Percentiles rank a stretch among this genome's conserved stretches.
Evolutionary conservation across 2,888 invertebrate species (phyloP).

Genomic region (Entomobrya multifasciata): DNA sequence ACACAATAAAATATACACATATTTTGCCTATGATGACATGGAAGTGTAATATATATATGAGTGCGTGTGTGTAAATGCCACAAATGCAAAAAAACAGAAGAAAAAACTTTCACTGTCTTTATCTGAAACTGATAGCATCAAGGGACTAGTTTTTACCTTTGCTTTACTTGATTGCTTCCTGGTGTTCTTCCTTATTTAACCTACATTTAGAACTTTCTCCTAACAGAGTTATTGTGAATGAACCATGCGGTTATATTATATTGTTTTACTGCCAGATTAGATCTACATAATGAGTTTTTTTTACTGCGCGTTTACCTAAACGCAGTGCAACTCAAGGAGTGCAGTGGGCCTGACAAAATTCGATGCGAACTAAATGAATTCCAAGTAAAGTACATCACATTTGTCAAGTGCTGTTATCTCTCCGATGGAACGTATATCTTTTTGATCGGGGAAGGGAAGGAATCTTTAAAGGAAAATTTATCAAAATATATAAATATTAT

Average conservation of each 20-base stretch:
- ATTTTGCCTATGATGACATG: no score
- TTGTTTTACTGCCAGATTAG: background rate
- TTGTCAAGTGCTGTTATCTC: conserved; percentile 52
- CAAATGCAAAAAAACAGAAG: no score
- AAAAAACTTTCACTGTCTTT: background rate
- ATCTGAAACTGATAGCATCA: background rate
- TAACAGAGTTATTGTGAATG: no score
- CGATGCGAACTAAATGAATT: conserved; percentile 43
- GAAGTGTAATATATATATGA: no score
- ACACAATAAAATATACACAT: no score
- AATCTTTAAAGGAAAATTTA: background rate
- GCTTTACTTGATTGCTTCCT: conserved; percentile 3
- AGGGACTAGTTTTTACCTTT: conserved; percentile 2
- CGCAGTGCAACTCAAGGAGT: background rate
- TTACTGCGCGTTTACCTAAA: background rate
- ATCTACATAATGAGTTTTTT: background rate
- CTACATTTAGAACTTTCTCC: conserved; percentile 8
- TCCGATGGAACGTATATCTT: conserved; percentile 37
- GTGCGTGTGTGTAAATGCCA: no score
- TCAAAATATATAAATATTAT: conserved; percentile 3
- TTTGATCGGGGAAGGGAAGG: conserved; percentile 20
- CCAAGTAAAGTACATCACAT: conserved; percentile 28
- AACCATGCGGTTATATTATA: no score
- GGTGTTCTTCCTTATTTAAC: conserved; percentile 8
- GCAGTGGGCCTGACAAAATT: background rate